A percentile compares a stretch with the other conserved stretches of the same genome.
These are phyloP conservation scores for Oxystoma pomonae DNA, from an alignment of 2,888 invertebrate species.

Conservation along the genomic window DNA sequence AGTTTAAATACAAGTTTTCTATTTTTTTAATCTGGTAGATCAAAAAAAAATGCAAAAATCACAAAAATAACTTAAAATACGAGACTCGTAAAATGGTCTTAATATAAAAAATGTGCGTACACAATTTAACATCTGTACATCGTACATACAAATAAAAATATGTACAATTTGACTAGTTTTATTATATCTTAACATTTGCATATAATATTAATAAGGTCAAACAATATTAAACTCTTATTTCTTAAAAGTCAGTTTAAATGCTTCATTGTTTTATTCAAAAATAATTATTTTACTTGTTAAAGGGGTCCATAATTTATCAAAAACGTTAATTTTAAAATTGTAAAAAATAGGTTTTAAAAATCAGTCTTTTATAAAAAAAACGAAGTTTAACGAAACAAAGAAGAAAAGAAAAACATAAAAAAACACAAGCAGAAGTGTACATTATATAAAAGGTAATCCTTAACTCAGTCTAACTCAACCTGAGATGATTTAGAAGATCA, in stretches of 20 bases:
- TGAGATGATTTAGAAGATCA: no score
- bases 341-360: background rate
- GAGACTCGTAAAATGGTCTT: no score
- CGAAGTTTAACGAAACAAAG: no score
- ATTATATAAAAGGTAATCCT: no score
- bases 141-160: conserved; percentile 28
- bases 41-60: no score
- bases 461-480: no score
- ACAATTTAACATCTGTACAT: conserved; percentile 35
- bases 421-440: no score
- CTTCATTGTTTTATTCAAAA: conserved; percentile 7
- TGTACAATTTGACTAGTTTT: conserved; percentile 41
- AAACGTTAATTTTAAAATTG: background rate
- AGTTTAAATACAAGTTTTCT: no score
- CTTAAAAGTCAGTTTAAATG: no score
- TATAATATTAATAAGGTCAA: conserved; percentile 29
- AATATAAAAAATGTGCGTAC: conserved; percentile 36
- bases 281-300: background rate
- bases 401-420: no score
- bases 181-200: conserved; percentile 31
- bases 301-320: background rate
- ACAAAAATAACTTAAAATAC: no score
- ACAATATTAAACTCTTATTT: conserved; percentile 26
- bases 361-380: background rate
- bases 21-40: no score